These are phyloP conservation scores for Blastomussa wellsi DNA, from an alignment of 92 coral and sea anemone species.

Conservation along the genomic window DNA sequence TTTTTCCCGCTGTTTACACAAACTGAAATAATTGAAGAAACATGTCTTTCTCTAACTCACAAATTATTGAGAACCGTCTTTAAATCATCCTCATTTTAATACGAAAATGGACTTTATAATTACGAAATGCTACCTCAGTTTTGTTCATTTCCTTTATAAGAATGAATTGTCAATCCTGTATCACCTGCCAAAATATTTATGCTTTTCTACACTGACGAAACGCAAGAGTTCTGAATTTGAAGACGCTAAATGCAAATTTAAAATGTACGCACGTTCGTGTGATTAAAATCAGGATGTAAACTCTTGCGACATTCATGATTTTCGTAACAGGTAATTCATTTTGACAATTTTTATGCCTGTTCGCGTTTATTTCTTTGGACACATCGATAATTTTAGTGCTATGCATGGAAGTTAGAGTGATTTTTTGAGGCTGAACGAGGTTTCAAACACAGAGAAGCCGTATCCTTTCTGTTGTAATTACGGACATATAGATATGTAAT, in stretches of 20 bases:
- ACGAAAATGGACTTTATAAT: not conserved
- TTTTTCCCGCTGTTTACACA: slow-evolving; percentile 22
- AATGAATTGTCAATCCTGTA: not conserved
- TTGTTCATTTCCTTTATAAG: not conserved
- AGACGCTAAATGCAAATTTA: not conserved
- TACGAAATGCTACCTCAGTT: not conserved
- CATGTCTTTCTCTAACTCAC: not conserved
- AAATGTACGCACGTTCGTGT: not conserved
- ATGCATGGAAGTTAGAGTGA: not conserved
- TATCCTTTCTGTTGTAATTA: not conserved
- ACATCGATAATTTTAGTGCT: not conserved
- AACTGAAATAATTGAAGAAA: not conserved
- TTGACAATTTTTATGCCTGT: not conserved
- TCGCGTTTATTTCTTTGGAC: not conserved
- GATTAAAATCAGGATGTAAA: not conserved
- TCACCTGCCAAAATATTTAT: not conserved
- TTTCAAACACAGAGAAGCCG: not conserved
- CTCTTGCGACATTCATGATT: not conserved
- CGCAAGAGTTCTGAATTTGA: not conserved
- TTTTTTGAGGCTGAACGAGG: not conserved
- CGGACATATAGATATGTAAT: not conserved
- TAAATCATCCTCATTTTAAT: not conserved
- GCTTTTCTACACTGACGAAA: not conserved
- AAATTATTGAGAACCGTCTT: not conserved
- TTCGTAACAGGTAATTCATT: not conserved